Evolutionary conservation across 2,888 invertebrate species (phyloP).

Genomic region (Euzophera pinguis): DNA sequence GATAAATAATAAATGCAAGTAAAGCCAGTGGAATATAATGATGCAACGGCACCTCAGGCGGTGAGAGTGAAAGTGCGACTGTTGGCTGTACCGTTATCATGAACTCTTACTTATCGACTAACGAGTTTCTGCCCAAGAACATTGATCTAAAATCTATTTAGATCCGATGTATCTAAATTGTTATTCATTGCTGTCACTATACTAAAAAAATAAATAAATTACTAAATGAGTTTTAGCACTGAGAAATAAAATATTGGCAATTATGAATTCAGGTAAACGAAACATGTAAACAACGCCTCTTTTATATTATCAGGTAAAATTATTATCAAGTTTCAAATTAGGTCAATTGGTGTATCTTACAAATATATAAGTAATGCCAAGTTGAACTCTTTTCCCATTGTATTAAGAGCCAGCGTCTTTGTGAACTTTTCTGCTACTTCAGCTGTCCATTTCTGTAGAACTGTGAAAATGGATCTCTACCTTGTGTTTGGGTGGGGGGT

Average conservation of each 20-base stretch:
- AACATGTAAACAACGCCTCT: no score
- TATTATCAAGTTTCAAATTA: neutral
- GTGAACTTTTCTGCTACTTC: neutral
- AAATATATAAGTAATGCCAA: neutral
- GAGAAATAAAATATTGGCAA: no score
- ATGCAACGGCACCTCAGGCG: neutral
- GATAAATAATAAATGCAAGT: no score
- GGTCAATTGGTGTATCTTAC: neutral
- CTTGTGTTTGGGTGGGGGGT: neutral
- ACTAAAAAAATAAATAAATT: no score
- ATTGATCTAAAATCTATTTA: neutral
- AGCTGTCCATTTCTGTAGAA: constrained; percentile 1
- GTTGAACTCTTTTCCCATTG: neutral
- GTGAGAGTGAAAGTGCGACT: constrained; percentile 8
- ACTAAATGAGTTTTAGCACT: no score
- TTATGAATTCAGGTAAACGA: no score
- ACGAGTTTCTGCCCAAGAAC: neutral
- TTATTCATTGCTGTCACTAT: no score
- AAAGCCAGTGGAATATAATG: neutral
- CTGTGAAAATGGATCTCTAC: neutral
- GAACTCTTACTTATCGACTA: neutral
- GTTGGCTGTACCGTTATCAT: neutral
- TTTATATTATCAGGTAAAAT: neutral
- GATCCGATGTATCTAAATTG: no score
- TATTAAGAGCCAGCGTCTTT: neutral